Evolutionary conservation across 2,797 vertebrate genomes (phyloP), one percentile per base, ranked within the genome.

Genomic region (Enteromius unitaeniatus): DNA sequence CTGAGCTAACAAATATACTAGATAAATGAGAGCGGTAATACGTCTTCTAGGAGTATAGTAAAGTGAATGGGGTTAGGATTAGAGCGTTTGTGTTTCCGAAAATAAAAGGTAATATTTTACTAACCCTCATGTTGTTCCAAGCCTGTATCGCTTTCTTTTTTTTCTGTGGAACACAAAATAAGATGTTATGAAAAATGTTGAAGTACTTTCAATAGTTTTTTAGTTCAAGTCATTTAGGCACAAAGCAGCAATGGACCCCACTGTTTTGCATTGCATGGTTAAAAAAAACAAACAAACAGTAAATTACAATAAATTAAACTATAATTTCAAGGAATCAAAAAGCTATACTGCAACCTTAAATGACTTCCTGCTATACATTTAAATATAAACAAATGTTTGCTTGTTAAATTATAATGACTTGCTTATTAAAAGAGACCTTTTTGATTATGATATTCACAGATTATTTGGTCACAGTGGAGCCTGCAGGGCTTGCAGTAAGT

Each of bases 381-480:
- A n/a, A n/a, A n/a, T n/a, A n/a, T n/a, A n/a, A n/a, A n/a, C n/a
- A n/a, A n/a, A n/a, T n/a, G n/a, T n/a, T n/a, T 23, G 19, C 7
- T 81, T 49, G 40, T 40, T 49, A 26, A 47, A 28, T 58, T 58
- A 23, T 5, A 47, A 49, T 74, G 15, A 40, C n/a, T 51, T 23
- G 42, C 23, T 65, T 40, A 42, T 42, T 49, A 26, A 49, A 49
- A 37, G 4, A 3, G 3, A 23, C 73, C 37, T 64, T 28, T 64
- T 14, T 76, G 81, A 67, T 82, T 81, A 6, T 77, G 42, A 76
- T 23, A 19, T 85, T 81, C 62, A 19, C 94, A 96, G 96, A 94
- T 95, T 96, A 95, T 96, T 96, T 92, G 95, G 96, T 85, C 96
- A 95, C 85, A 95, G 95, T 3, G 96, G 96, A 69, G 95, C 95